Evolutionary conservation across 2,888 invertebrate genomes (phyloP).

Genomic region (Scaeva pyrastri): DNA sequence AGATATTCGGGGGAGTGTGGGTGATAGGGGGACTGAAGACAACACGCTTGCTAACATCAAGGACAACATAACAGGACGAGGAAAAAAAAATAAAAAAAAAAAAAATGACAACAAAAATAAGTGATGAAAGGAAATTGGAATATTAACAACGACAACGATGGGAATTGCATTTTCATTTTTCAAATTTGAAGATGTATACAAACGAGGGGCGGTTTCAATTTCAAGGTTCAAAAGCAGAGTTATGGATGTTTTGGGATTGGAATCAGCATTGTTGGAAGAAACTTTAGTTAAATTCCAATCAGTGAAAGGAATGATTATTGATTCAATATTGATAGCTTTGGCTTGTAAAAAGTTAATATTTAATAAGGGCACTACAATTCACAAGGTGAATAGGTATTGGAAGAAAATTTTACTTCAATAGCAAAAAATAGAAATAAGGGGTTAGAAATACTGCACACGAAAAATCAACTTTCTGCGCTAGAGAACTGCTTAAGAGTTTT

Average conservation of each 20-base stretch:
- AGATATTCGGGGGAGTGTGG: not conserved
- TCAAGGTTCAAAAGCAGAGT: not conserved
- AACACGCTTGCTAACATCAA: not conserved
- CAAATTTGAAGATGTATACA: not conserved
- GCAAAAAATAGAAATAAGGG: no score
- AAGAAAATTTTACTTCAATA: no score
- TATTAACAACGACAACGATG: constrained; percentile 49
- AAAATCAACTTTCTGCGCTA: no score
- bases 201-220: not conserved
- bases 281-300: constrained; percentile 11
- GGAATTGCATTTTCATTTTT: constrained; percentile 49
- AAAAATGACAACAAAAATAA: constrained; percentile 32
- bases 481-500: no score
- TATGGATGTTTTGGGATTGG: not conserved
- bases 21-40: not conserved
- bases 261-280: not conserved
- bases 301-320: not conserved
- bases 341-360: not conserved
- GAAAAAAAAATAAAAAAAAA: not conserved
- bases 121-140: constrained; percentile 54
- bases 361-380: not conserved
- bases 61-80: not conserved
- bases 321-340: constrained; percentile 20
- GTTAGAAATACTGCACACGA: no score
- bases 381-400: not conserved